Evolutionary conservation across 2,888 invertebrate species (phyloP), one percentile per base, ranked within the genome.

Genomic region (Himalopsyche anomala): DNA sequence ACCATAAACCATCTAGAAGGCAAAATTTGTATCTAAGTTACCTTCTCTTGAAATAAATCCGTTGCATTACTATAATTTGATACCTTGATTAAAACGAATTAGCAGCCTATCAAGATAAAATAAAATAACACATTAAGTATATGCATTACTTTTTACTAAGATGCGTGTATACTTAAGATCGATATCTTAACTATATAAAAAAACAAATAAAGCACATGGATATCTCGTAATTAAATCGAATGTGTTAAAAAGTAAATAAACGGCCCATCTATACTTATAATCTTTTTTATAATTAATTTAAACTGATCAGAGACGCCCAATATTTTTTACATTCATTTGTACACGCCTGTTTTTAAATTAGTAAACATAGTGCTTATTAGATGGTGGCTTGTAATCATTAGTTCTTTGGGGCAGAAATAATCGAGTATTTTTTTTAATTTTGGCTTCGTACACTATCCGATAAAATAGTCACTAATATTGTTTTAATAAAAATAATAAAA

Each of bases 211-310:
- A 19, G 19, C 8, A 62, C 19, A 62, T 1, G 4, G 17, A 56
- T 56, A 19, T 62, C 62, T n/a, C 19, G 62, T 19, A 62, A 62
- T 62, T 62, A 62, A 62, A 62, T 62, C 62, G 19, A 19, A 62
- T 62, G 62, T 62, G 62, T 28, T 62, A 62, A 19, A 19, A 62
- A 19, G 28, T 62, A 62, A 62, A 62, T 62, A 62, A 62, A 62
- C n/a, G 9, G 62, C 11, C 19, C 28, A 62, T 62, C 2, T 3
- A 28, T 62, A 28, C 28, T 2, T 28, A 28, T 62, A 19, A 62
- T 62, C 28, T 19, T 62, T 62, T 62, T 19, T 62, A 2, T 19
- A 19, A 62, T 62, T 19, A 19, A 62, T 62, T 62, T 62, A 62
- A 19, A 51, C 8, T 62, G 6, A 28, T 8, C 62, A 62, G 19